Base-by-base conservation (phyloP, 2,888 invertebrate species). In the Aspidiotus destructor region DNA sequence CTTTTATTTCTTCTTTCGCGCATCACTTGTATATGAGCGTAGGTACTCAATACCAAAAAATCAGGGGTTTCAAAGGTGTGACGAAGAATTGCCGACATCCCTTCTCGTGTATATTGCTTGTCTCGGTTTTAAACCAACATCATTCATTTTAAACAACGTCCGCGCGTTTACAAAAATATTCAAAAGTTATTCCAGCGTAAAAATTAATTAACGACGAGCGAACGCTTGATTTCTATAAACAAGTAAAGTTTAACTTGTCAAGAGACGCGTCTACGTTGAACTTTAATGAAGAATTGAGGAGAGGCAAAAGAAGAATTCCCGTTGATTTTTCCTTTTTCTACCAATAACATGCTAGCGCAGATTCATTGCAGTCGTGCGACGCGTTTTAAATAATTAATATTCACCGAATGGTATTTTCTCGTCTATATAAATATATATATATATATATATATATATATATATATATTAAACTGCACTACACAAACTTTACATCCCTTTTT, bases 191-290 rank as follows among this genome's bases (percentile, higher is more conserved):
- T 48, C 11, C n/a, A n/a, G n/a, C 48, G 48, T 48, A n/a, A 48
- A n/a, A 48, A 48, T 48, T 48, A 48, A 48, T 48, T n/a, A 48
- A 48, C 48, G 28, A 48, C 48, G 48, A 48, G 48, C 11, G n/a
- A 48, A 48, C 48, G 48, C 11, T 48, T 48, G 48, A 48, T 48
- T n/a, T 48, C n/a, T 48, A 13, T 48, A 28, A 28, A 5, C 28
- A 28, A 28, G 28, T 28, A 28, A 28, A 28, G 28, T 28, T 28
- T 5, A 28, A 28, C 28, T 28, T 28, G 28, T 28, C 28, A 28
- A 1, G 28, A 28, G 28, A 28, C 28, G 28, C 28, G n/a, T 28
- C 28, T 28, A 28, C 28, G 28, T 28, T 28, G 5, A 28, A 28
- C 28, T 28, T 28, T 28, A 1, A 5, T 28, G 28, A 28, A 28